A percentile compares a stretch with the other conserved stretches of the same genome.
These are phyloP conservation scores for Apogon hyalosoma DNA, from an alignment of 2,797 vertebrate species.

Conservation along the genomic window DNA sequence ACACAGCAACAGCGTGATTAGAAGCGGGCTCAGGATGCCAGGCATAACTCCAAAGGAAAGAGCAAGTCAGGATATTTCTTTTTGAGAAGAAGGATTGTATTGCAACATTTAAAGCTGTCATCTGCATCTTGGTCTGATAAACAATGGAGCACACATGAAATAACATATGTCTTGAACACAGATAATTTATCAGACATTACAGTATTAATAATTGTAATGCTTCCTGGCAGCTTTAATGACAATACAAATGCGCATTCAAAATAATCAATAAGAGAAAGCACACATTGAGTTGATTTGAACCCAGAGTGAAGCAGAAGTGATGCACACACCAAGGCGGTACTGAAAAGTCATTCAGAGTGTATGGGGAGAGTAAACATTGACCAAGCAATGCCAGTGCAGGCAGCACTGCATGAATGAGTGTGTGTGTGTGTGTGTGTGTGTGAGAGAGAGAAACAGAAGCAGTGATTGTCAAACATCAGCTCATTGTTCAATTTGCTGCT, in stretches of 20 bases:
- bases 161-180: constrained; percentile 10
- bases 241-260: constrained; percentile 73
- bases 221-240: constrained; percentile 80
- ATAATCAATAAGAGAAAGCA: constrained; percentile 65
- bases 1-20: constrained; percentile 52
- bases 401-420: constrained; percentile 67
- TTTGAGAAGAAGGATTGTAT: constrained; percentile 69
- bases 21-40: constrained; percentile 68
- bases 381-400: constrained; percentile 79
- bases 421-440: constrained; percentile 29
- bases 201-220: constrained; percentile 43
- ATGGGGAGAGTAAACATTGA: constrained; percentile 75
- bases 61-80: constrained; percentile 70
- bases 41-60: constrained; percentile 62
- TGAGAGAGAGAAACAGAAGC: constrained; percentile 76
- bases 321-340: constrained; percentile 76
- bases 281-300: constrained; percentile 72
- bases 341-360: constrained; percentile 80
- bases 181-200: constrained; percentile 11
- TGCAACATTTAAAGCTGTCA: constrained; percentile 81
- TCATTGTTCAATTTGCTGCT: constrained; percentile 75
- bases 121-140: constrained; percentile 47
- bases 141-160: constrained; percentile 32
- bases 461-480: constrained; percentile 82
- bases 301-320: constrained; percentile 83